Evolutionary conservation across 2,113 vertebrate genomes (phyloP).

Genomic region (Esox niger): DNA sequence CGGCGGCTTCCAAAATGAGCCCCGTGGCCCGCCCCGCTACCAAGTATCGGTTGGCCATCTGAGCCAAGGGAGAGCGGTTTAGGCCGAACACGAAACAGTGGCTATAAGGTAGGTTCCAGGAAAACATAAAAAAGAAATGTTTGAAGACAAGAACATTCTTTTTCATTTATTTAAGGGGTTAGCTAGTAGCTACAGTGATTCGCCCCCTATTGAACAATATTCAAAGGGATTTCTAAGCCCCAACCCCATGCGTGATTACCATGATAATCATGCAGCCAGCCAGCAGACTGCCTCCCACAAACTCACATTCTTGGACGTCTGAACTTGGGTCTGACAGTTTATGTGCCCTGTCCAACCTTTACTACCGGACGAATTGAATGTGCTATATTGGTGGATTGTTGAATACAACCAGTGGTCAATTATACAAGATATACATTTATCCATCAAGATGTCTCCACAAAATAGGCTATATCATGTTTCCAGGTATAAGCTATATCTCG

Average conservation of each 20-base stretch:
- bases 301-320: no score
- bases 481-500: no score
- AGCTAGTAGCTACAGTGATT: slow-evolving; percentile 46
- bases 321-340: no score
- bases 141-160: slow-evolving; percentile 12
- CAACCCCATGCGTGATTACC: slow-evolving; percentile 50
- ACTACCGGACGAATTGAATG: no score
- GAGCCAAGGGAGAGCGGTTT: slow-evolving; percentile 11
- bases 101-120: slow-evolving; percentile 22
- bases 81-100: slow-evolving; percentile 34
- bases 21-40: slow-evolving; percentile 68
- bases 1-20: slow-evolving; percentile 55
- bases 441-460: no score
- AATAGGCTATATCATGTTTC: no score
- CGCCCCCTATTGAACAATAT: slow-evolving; percentile 39
- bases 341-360: no score
- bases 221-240: slow-evolving; percentile 50
- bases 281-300: slow-evolving; percentile 26
- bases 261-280: slow-evolving; percentile 57
- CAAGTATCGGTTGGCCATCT: no score
- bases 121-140: slow-evolving; percentile 22
- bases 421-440: no score
- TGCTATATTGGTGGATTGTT: no score
- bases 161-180: slow-evolving; percentile 42
- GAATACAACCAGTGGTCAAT: no score